phyloP scores from a whole-genome alignment of 2,888 invertebrate genomes.

The Sipha maydis region DNA sequence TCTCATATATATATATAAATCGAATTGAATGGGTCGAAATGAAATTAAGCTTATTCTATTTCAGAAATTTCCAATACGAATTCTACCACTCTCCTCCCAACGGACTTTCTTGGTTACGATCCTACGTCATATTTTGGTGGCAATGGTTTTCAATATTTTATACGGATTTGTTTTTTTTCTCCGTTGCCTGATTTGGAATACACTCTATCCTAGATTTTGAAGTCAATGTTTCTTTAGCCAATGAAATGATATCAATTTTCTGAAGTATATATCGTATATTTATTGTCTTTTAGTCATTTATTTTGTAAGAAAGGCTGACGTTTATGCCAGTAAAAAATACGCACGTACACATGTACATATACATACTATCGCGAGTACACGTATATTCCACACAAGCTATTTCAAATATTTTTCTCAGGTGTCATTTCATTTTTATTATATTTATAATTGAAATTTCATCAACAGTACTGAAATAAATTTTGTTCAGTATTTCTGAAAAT shows the following conservation, averaged over 20 bases:
- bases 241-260: constrained; percentile 27
- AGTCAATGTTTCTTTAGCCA: constrained; percentile 33
- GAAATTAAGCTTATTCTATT: constrained; percentile 30
- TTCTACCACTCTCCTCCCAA: not conserved
- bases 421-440: constrained; percentile 1
- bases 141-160: constrained; percentile 37
- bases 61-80: constrained; percentile 37
- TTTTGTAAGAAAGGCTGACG: constrained; percentile 47
- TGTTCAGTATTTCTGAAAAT: not conserved
- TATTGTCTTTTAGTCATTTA: constrained; percentile 43
- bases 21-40: constrained; percentile 26
- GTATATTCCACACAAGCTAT: not conserved
- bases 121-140: constrained; percentile 27
- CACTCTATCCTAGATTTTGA: not conserved
- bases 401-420: constrained; percentile 11
- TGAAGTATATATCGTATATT: constrained; percentile 1
- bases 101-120: not conserved
- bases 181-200: not conserved
- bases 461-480: not conserved
- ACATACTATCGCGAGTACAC: not conserved
- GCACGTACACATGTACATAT: not conserved
- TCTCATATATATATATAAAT: not conserved
- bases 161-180: constrained; percentile 30
- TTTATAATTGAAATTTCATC: constrained; percentile 37
- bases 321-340: constrained; percentile 41